These are phyloP conservation scores for Lepidurus apus DNA, from an alignment of 1,140 invertebrate species.

Conservation along the genomic window DNA sequence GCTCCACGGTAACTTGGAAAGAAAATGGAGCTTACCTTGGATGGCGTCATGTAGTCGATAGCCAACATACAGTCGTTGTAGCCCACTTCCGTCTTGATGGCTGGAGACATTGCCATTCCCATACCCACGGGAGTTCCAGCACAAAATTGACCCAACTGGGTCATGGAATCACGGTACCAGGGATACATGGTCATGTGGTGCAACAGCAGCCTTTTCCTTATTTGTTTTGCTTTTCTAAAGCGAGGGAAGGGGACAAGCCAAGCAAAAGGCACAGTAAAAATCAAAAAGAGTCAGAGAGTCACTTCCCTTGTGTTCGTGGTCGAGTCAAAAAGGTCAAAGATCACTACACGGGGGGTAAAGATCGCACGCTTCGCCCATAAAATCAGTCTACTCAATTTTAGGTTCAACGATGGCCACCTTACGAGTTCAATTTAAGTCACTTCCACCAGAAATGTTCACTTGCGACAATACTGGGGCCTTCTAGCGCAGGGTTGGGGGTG, in stretches of 20 bases:
- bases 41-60: constrained; percentile 26
- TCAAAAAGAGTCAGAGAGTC: too few relatives aligned
- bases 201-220: too few relatives aligned
- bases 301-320: too few relatives aligned
- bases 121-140: constrained; percentile 28
- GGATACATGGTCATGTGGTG: background rate
- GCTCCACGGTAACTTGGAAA: background rate
- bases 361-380: too few relatives aligned
- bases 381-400: too few relatives aligned
- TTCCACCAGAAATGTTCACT: background rate
- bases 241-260: too few relatives aligned
- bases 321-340: too few relatives aligned
- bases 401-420: too few relatives aligned
- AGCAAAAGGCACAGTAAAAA: too few relatives aligned
- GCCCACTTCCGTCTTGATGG: constrained; percentile 28
- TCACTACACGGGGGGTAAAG: too few relatives aligned
- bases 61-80: constrained; percentile 31
- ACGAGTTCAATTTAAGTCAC: background rate
- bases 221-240: too few relatives aligned
- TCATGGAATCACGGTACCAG: constrained; percentile 30
- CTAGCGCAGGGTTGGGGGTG: background rate
- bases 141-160: constrained; percentile 29
- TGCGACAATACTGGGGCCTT: background rate
- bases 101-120: constrained; percentile 27
- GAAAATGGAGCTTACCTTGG: constrained; percentile 2